phyloP scores from a whole-genome alignment of 2,113 vertebrate species.

The Cichladusa arquata region DNA sequence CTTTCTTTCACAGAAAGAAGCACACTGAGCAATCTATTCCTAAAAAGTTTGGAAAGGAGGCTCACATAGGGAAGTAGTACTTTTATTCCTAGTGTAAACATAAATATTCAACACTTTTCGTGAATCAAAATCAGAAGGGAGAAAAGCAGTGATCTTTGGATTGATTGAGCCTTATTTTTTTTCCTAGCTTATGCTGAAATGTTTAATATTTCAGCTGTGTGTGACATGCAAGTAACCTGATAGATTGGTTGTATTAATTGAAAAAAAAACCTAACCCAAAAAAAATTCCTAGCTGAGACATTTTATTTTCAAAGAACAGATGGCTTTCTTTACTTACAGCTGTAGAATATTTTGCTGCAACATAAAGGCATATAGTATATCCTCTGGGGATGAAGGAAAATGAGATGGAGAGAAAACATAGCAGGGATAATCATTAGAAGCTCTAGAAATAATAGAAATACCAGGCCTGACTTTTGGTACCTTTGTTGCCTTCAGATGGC shows the following conservation, averaged over 20 bases:
- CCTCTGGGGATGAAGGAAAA: not conserved
- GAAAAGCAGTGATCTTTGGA: not conserved
- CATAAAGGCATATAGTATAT: not conserved
- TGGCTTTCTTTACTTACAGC: not conserved
- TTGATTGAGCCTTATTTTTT: not conserved
- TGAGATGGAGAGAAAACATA: not conserved
- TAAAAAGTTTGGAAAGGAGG: not conserved
- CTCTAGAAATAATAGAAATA: not conserved
- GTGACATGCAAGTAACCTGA: not conserved
- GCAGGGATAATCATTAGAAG: not conserved
- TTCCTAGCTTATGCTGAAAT: not conserved
- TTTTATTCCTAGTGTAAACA: not conserved
- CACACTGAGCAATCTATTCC: not conserved
- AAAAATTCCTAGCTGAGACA: not conserved
- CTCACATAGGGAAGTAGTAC: not conserved
- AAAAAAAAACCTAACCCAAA: fast-evolving
- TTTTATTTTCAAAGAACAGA: slow-evolving; percentile 15
- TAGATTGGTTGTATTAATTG: slow-evolving; percentile 14
- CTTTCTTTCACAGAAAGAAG: not conserved
- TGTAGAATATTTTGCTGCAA: not conserved
- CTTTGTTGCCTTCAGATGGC: not conserved
- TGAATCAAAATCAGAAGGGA: not conserved
- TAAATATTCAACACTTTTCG: not conserved
- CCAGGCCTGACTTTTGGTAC: not conserved
- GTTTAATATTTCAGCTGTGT: not conserved